Percentiles rank a stretch among this genome's conserved stretches.
Evolutionary conservation across 2,888 invertebrate genomes (phyloP).

Genomic region (Drosophila borealis): DNA sequence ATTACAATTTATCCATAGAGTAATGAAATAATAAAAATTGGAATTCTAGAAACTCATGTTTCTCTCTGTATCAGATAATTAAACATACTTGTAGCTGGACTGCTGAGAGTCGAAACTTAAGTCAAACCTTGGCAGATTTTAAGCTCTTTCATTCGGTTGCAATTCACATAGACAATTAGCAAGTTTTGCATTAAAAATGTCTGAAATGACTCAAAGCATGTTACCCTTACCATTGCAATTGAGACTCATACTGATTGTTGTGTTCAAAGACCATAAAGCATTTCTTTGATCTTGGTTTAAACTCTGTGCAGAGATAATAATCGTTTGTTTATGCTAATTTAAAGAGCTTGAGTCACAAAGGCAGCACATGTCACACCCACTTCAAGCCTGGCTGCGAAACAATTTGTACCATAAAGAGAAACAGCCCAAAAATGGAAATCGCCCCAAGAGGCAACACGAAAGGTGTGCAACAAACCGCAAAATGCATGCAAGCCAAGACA

Average conservation of each 20-base stretch:
- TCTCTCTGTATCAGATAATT: too few relatives aligned
- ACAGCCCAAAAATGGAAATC: constrained; percentile 46
- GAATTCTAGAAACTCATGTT: too few relatives aligned
- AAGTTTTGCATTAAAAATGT: not conserved
- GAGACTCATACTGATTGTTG: constrained; percentile 3
- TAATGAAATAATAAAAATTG: too few relatives aligned
- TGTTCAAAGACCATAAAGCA: constrained; percentile 8
- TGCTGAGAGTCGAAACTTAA: too few relatives aligned
- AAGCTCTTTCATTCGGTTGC: too few relatives aligned
- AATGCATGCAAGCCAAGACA: constrained; percentile 35
- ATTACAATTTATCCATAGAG: too few relatives aligned
- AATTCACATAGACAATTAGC: too few relatives aligned
- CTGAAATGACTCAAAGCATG: not conserved
- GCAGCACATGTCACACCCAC: constrained; percentile 35
- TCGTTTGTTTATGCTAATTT: constrained; percentile 68
- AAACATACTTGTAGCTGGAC: too few relatives aligned
- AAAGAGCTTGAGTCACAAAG: constrained; percentile 50
- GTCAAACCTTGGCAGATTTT: too few relatives aligned
- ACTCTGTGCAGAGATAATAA: constrained; percentile 44
- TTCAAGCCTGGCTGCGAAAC: constrained; percentile 20
- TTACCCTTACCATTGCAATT: not conserved
- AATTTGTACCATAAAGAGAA: constrained; percentile 41
- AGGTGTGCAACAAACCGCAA: constrained; percentile 28
- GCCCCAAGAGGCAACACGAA: constrained; percentile 31
- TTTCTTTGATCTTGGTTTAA: constrained; percentile 1